Conservation (phyloP, 2,888 invertebrate genomes). For the Onchidella celtica region DNA sequence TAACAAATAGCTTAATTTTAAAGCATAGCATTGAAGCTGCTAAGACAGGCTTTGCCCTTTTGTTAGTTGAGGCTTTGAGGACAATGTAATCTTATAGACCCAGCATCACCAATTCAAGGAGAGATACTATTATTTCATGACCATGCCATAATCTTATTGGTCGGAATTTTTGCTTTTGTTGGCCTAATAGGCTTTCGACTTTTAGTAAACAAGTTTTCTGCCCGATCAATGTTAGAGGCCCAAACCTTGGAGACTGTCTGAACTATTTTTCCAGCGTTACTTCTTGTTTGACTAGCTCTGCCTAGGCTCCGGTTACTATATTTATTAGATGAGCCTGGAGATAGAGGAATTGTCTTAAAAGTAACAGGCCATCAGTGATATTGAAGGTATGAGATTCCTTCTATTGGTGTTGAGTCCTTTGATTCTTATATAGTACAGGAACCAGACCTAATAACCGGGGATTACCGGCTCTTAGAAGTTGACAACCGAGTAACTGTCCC, state of each 20-base stretch:
- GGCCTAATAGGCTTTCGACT: background rate
- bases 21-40: constrained; percentile 1
- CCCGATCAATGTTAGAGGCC: background rate
- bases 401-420: background rate
- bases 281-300: background rate
- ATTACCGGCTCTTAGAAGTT: constrained; percentile 1
- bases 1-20: constrained; percentile 16
- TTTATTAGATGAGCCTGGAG: constrained; percentile 2
- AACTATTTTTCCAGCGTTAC: constrained; percentile 22
- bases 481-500: constrained; percentile 5
- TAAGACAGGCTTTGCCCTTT: background rate
- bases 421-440: background rate
- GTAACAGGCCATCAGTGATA: constrained; percentile 27
- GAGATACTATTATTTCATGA: constrained; percentile 25
- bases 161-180: constrained; percentile 19
- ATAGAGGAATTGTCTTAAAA: background rate
- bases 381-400: constrained; percentile 4
- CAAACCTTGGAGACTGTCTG: constrained; percentile 14
- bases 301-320: constrained; percentile 15
- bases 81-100: background rate
- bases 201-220: background rate
- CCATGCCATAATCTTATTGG: background rate
- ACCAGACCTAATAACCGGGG: background rate
- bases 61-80: background rate
- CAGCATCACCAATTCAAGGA: background rate